phyloP scores from a whole-genome alignment of 2,797 vertebrate genomes.

The Schizothorax lantsangensis region DNA sequence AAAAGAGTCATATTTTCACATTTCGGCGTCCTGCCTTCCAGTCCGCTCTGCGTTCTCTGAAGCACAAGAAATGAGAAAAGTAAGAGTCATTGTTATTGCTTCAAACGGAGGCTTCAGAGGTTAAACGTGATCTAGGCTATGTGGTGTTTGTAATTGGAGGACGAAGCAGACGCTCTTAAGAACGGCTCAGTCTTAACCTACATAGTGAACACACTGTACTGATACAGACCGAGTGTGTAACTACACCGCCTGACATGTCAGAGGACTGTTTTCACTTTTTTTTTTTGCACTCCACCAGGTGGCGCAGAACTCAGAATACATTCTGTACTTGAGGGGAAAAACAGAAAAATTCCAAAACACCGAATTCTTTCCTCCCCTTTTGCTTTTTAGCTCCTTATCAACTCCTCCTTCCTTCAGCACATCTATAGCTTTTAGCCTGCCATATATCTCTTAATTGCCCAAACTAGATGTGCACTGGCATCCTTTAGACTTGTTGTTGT shows the following conservation, averaged over 20 bases:
- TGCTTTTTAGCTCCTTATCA: conserved; percentile 2
- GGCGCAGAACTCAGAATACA: conserved; percentile 68
- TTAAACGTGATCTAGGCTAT: conserved; percentile 8
- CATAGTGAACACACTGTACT: neutral
- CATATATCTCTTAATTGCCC: neutral
- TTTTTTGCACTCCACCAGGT: conserved; percentile 72
- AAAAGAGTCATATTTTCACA: conserved; percentile 66
- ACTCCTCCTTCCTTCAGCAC: conserved; percentile 1
- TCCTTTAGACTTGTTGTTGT: neutral
- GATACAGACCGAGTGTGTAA: neutral
- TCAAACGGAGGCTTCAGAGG: conserved; percentile 11
- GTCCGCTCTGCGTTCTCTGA: conserved; percentile 25
- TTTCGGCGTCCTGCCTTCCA: conserved; percentile 27
- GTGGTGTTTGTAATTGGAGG: conserved; percentile 14
- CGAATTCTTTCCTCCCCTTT: conserved; percentile 35
- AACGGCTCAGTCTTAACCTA: neutral
- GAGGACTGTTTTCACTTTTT: conserved; percentile 44
- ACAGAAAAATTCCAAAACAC: conserved; percentile 71
- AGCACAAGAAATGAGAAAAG: conserved; percentile 23
- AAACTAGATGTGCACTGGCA: neutral
- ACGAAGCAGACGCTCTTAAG: neutral
- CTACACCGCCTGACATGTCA: neutral
- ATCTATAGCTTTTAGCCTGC: neutral
- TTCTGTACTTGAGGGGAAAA: conserved; percentile 37
- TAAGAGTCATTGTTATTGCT: conserved; percentile 24